Evolutionary conservation across 2,113 vertebrate species (phyloP).

Genomic region (Excalfactoria chinensis): DNA sequence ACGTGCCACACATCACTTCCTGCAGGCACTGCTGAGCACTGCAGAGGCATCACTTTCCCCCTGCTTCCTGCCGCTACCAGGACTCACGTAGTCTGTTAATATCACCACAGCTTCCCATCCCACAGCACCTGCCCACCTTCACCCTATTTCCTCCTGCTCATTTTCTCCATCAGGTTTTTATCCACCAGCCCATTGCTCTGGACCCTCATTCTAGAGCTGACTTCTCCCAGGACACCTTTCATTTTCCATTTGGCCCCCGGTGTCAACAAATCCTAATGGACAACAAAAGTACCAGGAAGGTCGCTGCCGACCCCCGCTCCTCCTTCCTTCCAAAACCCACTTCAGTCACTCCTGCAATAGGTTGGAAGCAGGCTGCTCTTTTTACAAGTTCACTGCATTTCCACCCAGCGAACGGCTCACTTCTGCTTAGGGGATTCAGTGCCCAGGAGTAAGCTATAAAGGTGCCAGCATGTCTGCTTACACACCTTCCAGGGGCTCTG

Average conservation of each 20-base stretch:
- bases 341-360: neutral
- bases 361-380: rapidly evolving
- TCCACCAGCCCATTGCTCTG: neutral
- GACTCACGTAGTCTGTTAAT: neutral
- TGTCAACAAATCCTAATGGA: neutral
- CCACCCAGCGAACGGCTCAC: neutral
- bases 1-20: rapidly evolving
- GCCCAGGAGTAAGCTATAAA: neutral
- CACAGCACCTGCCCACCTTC: neutral
- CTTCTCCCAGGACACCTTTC: neutral
- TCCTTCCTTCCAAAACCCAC: neutral
- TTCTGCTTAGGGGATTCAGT: neutral
- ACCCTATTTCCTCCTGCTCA: neutral
- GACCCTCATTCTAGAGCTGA: neutral
- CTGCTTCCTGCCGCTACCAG: neutral
- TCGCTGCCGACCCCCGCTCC: neutral
- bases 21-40: neutral
- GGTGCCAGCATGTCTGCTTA: neutral
- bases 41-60: neutral
- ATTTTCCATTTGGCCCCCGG: neutral
- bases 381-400: neutral
- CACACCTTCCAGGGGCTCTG: neutral
- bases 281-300: neutral
- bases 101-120: neutral
- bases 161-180: neutral